Base-by-base conservation (phyloP, 2,113 vertebrate species). In the Pyxicephalus adspersus region DNA sequence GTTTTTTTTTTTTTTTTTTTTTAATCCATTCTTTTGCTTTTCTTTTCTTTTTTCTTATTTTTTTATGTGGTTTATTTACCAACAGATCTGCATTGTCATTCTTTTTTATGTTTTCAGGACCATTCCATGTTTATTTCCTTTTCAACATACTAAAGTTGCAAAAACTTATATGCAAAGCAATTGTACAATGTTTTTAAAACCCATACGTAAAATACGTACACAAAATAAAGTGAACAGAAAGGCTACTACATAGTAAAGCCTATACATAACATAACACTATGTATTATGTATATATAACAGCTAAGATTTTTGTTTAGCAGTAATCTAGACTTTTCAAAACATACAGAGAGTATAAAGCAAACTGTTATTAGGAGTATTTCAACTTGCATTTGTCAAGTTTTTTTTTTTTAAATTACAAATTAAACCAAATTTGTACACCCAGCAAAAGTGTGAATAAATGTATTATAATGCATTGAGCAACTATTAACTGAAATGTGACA, bases 201-300 rank as follows among this genome's bases (percentile, higher is more conserved):
- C 91, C 91, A 94, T 94, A 95, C 94, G 94, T 96, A 97, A 97
- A 96, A 97, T 98, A 98, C 96, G 94, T 97, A 97, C 96, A 99
- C 91, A 94, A 92, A 92, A 95, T 91, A 91, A 92, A 95, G 92
- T 26, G 58, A 82, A 82, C 80, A 82, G 92, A 94, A 93, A 94
- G 90, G 92, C 90, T 93, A 94, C 92, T 95, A 94, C 92, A 94
- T 93, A 95, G 93, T 92, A 96, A 95, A 95, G 95, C 91, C 91
- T 94, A 94, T 91, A 91, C 92, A 93, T 92, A 93, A 91, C 92
- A 94, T 92, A 93, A 91, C 92, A 94, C 89, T 91, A 94, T 94
- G 91, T 91, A 93, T 93, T 92, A 92, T 92, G 90, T 83, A 78
- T 93, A 94, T 91, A 89, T 93, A 92, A 92, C 90, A 89, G 88